Conservation (phyloP, 2,888 invertebrate genomes). For the Perizoma affinitatum region DNA sequence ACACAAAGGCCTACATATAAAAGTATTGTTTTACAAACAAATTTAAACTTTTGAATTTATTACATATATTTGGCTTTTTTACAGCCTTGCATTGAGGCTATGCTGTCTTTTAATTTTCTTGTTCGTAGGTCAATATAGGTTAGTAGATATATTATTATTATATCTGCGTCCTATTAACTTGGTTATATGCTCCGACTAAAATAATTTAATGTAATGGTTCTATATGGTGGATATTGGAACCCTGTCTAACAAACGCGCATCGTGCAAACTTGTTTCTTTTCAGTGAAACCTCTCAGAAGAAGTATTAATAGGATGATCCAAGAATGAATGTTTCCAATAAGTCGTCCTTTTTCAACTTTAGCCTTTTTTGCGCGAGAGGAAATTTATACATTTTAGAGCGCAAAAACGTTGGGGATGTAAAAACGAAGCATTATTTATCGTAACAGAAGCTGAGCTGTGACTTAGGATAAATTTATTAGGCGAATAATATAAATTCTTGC, state of each 20-base stretch:
- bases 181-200: too few relatives aligned
- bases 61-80: too few relatives aligned
- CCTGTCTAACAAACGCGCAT: constrained; percentile 2
- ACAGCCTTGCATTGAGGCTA: too few relatives aligned
- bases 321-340: constrained; percentile 73
- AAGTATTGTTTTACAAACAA: too few relatives aligned
- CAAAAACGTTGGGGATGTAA: constrained; percentile 25
- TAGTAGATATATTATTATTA: too few relatives aligned
- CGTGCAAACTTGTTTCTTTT: constrained; percentile 47
- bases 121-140: too few relatives aligned
- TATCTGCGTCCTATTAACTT: too few relatives aligned
- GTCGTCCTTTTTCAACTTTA: constrained; percentile 60
- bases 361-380: constrained; percentile 36
- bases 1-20: too few relatives aligned
- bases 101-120: too few relatives aligned
- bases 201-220: background rate
- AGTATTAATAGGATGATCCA: constrained; percentile 75
- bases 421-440: constrained; percentile 30
- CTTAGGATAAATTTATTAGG: constrained; percentile 28
- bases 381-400: constrained; percentile 22
- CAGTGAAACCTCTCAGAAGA: constrained; percentile 60
- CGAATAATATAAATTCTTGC: constrained; percentile 20
- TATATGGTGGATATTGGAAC: constrained; percentile 8
- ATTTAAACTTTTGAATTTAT: too few relatives aligned
- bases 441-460: constrained; percentile 27